Base-by-base conservation (phyloP, 2,888 invertebrate species). In the Yponomeuta evonymella region DNA sequence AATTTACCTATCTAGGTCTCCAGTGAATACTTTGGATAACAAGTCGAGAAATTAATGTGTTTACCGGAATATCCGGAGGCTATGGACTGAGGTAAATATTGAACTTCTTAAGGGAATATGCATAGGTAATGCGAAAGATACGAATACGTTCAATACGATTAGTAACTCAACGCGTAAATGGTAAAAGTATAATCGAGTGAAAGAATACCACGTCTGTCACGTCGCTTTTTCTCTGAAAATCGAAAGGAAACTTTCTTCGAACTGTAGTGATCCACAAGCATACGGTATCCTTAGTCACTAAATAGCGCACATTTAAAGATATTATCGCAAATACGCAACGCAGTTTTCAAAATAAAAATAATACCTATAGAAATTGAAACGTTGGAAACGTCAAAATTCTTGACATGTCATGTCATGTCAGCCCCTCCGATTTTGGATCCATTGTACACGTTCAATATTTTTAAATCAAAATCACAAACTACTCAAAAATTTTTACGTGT, bases 391-490 rank as follows among this genome's bases (percentile, higher is more conserved):
- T 72, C 68, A 71, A 72, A 71, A 71, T 62, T 72, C 71, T 70
- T 71, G 72, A 73, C 73, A 71, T 73, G 72, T 71, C 71, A 71
- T 70, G 66, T 73, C 64, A 51, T 33, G 33, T 33, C 3, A 2
- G 5, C 33, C 1, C 33, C 33, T 33, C 33, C 33, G 33, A 29
- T 23, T 63, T n/a, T 15, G 8, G 12, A 11, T n/a, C 10, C 15
- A 8, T 63, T 63, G 15, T 63, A n/a, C 29, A 9, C 29, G n/a
- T 15, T 29, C n/a, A 63, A 63, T 12, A 63, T 63, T 63, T 2
- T 3, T 23, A 6, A n/a, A 23, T 8, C 1, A 5, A 2, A 12
- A 63, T 23, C 8, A 2, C 2, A 2, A 23, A 4, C 15, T 63
- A 23, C 23, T 23, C 1, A 23, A 23, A 23, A 23, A 23, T 0